Conservation (phyloP, 53 echinoderm and acorn worm species). For the Patiria pectinifera region DNA sequence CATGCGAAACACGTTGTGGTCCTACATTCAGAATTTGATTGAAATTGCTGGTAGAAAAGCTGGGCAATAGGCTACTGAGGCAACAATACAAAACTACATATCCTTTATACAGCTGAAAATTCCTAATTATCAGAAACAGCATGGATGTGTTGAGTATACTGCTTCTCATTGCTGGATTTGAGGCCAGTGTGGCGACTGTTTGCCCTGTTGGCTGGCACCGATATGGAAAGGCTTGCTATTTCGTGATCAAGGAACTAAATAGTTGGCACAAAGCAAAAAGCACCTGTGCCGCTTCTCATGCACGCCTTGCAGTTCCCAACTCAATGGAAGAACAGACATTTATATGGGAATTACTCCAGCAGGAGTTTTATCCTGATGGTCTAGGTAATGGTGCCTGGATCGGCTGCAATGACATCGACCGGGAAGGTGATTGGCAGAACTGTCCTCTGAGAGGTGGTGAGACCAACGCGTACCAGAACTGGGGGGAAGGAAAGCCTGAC, state of each 20-base stretch:
- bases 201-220: not conserved
- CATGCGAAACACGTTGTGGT: no score
- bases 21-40: no score
- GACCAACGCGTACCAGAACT: not conserved
- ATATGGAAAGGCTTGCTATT: not conserved
- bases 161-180: not conserved
- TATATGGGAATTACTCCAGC: not conserved
- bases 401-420: not conserved
- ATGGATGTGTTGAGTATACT: not conserved
- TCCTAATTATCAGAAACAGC: no score
- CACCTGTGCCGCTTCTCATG: not conserved
- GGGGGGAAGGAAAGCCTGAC: not conserved
- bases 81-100: no score
- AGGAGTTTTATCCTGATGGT: not conserved
- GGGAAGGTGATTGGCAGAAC: not conserved
- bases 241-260: not conserved
- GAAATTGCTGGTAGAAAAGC: no score
- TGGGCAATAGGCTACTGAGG: no score
- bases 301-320: not conserved
- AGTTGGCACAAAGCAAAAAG: not conserved
- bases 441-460: not conserved
- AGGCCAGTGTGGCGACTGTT: not conserved
- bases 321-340: not conserved
- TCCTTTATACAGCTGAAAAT: no score
- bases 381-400: not conserved